Evolutionary conservation across 2,888 invertebrate genomes (phyloP).

Genomic region (Drosophila mimetica): DNA sequence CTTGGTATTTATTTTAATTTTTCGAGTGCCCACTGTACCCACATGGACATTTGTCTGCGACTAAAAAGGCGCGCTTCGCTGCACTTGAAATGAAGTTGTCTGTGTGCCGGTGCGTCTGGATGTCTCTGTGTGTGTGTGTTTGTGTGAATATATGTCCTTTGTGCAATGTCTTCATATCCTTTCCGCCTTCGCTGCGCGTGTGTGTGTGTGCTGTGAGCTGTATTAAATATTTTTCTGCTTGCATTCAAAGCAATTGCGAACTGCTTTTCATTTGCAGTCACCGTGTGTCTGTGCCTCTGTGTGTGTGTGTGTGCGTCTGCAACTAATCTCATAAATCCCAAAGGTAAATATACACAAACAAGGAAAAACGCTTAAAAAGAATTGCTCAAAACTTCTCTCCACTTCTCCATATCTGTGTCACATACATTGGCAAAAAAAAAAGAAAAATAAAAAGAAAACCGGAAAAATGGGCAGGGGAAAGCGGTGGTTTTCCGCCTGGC

Average conservation of each 20-base stretch:
- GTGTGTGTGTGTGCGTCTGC: conserved; percentile 42
- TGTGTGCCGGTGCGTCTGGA: conserved; percentile 25
- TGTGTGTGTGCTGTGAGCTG: conserved; percentile 58
- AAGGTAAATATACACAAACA: conserved; percentile 74
- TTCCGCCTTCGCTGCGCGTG: conserved; percentile 8
- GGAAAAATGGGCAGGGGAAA: neutral
- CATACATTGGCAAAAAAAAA: conserved; percentile 15
- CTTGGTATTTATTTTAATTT: neutral
- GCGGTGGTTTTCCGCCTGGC: conserved; percentile 13
- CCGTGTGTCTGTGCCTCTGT: conserved; percentile 9
- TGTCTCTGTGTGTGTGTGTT: conserved; percentile 14
- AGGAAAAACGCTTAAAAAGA: conserved; percentile 71
- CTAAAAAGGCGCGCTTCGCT: conserved; percentile 57
- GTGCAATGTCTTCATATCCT: neutral
- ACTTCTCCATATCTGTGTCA: conserved; percentile 22
- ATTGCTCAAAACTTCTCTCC: conserved; percentile 59
- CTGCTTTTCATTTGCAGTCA: conserved; percentile 70
- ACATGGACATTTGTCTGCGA: conserved; percentile 47
- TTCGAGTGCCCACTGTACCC: conserved; percentile 20
- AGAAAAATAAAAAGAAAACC: neutral
- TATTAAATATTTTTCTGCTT: conserved; percentile 67
- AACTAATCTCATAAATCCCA: conserved; percentile 78
- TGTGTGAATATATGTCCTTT: conserved; percentile 10
- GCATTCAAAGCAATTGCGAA: conserved; percentile 63
- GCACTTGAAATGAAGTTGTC: conserved; percentile 61